Evolutionary conservation across 1,140 invertebrate species (phyloP).

Genomic region (Laupala kohalensis): DNA sequence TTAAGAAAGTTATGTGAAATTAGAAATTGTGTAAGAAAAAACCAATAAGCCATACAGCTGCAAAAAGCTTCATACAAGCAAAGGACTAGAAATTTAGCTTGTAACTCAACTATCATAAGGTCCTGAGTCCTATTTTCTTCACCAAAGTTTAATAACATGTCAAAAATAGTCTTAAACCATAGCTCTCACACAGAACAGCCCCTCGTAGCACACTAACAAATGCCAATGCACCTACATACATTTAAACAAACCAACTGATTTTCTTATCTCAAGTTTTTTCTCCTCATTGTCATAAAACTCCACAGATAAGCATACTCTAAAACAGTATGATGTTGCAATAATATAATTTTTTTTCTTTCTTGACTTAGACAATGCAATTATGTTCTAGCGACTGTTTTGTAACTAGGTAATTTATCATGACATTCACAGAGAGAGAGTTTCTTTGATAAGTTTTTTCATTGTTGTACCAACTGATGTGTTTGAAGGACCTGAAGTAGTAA

Average conservation of each 20-base stretch:
- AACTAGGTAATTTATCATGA: neutral
- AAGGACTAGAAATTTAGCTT: neutral
- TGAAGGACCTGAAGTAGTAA: slow-evolving; percentile 55
- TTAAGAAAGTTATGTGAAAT: neutral
- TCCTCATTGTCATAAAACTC: neutral
- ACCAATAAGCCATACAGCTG: neutral
- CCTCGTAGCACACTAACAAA: neutral
- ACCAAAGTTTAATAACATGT: too few species aligned
- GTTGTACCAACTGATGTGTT: slow-evolving; percentile 67
- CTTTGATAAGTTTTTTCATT: slow-evolving; percentile 79
- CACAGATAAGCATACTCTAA: neutral
- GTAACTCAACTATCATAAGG: neutral
- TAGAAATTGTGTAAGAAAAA: neutral
- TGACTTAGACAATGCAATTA: neutral
- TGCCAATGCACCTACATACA: neutral
- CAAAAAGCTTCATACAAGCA: neutral
- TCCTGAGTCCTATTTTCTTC: neutral
- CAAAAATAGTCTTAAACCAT: neutral
- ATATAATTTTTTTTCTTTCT: neutral
- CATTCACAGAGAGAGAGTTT: slow-evolving; percentile 61
- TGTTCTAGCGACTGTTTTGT: too few species aligned
- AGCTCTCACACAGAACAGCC: neutral
- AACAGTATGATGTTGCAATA: neutral
- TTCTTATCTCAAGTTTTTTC: neutral
- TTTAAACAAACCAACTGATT: neutral